Percentiles rank a stretch among this genome's conserved stretches.
Conservation (phyloP, 1,140 invertebrate species). For the Aphidius gifuensis region DNA sequence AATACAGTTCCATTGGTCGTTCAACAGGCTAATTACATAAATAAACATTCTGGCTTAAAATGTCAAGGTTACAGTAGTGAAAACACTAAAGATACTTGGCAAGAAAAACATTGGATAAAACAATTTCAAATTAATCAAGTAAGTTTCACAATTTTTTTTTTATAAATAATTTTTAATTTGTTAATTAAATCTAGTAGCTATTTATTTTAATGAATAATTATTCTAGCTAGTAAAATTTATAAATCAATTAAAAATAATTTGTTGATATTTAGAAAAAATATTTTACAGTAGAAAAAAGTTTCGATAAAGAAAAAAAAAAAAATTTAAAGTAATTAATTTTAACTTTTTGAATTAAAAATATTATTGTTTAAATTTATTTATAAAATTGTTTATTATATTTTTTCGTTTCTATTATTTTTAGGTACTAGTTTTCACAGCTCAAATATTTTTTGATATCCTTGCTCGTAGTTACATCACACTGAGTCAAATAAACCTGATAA, state of each 20-base stretch:
- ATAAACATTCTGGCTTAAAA: constrained; percentile 59
- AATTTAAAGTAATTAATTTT: not conserved
- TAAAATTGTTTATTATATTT: not conserved
- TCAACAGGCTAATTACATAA: constrained; percentile 71
- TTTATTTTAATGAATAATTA: too few relatives aligned
- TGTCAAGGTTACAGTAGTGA: constrained; percentile 58
- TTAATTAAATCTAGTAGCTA: too few relatives aligned
- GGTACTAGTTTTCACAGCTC: constrained; percentile 82
- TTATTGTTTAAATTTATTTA: constrained; percentile 6
- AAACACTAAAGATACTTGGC: constrained; percentile 68
- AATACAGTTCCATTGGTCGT: constrained; percentile 77
- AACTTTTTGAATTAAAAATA: not conserved
- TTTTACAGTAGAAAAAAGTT: too few relatives aligned
- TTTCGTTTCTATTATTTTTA: constrained; percentile 43
- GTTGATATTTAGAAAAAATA: too few relatives aligned
- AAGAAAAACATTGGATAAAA: constrained; percentile 60
- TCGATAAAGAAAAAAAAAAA: too few relatives aligned
- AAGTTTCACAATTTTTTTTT: not conserved
- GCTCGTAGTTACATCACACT: constrained; percentile 61
- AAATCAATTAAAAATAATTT: too few relatives aligned
- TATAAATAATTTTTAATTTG: too few relatives aligned
- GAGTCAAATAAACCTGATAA: constrained; percentile 69
- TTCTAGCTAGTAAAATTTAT: too few relatives aligned
- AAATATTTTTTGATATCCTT: constrained; percentile 77
- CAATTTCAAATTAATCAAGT: constrained; percentile 65